phyloP scores from a whole-genome alignment of 2,888 invertebrate species.

The Athrips mouffetella region DNA sequence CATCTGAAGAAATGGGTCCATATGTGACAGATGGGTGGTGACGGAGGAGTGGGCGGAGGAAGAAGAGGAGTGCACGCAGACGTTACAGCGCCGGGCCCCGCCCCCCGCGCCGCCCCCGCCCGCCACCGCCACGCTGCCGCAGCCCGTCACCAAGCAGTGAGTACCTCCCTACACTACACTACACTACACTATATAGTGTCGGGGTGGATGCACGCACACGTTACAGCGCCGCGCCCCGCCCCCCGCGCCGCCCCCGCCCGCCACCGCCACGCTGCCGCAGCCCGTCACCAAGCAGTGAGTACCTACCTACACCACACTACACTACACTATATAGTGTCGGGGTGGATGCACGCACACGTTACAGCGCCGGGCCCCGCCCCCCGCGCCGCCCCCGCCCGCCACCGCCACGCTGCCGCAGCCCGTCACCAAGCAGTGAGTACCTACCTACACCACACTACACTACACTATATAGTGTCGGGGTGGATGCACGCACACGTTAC shows the following conservation, averaged over 20 bases:
- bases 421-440: conserved; percentile 50
- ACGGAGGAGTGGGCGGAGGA: conserved; percentile 39
- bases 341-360: conserved; percentile 67
- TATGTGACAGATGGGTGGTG: conserved; percentile 58
- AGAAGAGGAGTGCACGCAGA: conserved; percentile 57
- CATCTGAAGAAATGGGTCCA: too few relatives aligned
- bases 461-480: too few relatives aligned
- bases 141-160: conserved; percentile 60
- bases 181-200: too few relatives aligned
- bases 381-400: conserved; percentile 51
- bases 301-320: too few relatives aligned
- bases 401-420: conserved; percentile 65
- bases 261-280: conserved; percentile 62
- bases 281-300: conserved; percentile 56
- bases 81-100: conserved; percentile 58
- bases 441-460: too few relatives aligned
- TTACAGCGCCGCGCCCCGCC: conserved; percentile 57
- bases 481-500: conserved; percentile 67
- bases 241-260: conserved; percentile 49
- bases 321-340: too few relatives aligned
- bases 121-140: conserved; percentile 61
- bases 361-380: conserved; percentile 54
- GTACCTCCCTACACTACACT: too few relatives aligned
- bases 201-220: conserved; percentile 66
- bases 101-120: conserved; percentile 49